phyloP scores from a whole-genome alignment of 1,140 invertebrate genomes.

The Drosophila lacertosa region DNA sequence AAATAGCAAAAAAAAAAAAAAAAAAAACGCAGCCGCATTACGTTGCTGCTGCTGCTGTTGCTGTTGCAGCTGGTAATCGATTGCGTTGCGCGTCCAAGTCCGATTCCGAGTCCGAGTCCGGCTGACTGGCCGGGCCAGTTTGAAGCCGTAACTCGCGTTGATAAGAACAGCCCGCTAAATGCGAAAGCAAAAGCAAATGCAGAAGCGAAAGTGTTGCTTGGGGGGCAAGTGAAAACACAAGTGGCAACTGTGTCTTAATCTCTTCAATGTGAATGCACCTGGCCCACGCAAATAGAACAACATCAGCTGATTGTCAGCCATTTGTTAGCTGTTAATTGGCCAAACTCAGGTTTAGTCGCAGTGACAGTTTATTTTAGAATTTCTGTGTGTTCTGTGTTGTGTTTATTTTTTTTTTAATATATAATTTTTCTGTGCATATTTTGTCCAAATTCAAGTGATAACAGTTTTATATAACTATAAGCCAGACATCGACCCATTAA shows the following conservation, averaged over 20 bases:
- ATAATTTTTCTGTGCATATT: not conserved
- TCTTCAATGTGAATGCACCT: constrained; percentile 16
- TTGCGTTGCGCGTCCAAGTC: constrained; percentile 34
- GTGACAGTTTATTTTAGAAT: constrained; percentile 1
- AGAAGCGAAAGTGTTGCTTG: not conserved
- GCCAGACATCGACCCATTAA: no score
- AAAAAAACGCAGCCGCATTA: constrained; percentile 54
- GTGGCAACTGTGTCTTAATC: constrained; percentile 24
- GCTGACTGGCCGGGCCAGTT: constrained; percentile 57
- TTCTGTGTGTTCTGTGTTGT: not conserved
- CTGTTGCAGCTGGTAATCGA: constrained; percentile 51
- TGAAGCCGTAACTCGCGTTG: constrained; percentile 69
- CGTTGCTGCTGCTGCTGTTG: constrained; percentile 45
- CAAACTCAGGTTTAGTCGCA: constrained; percentile 1
- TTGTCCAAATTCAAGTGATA: not conserved
- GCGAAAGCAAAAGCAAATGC: constrained; percentile 33
- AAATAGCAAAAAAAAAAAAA: no score
- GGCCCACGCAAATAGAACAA: not conserved
- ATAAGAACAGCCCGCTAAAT: constrained; percentile 63
- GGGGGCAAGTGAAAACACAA: constrained; percentile 35
- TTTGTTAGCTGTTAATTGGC: not conserved
- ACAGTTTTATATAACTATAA: not conserved
- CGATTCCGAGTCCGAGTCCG: constrained; percentile 15
- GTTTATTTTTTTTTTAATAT: not conserved
- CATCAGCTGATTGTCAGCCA: not conserved